Evolutionary conservation across 30 jellyfish, hydroid and myxozoan species (phyloP).

Genomic region (Turritopsis rubra): DNA sequence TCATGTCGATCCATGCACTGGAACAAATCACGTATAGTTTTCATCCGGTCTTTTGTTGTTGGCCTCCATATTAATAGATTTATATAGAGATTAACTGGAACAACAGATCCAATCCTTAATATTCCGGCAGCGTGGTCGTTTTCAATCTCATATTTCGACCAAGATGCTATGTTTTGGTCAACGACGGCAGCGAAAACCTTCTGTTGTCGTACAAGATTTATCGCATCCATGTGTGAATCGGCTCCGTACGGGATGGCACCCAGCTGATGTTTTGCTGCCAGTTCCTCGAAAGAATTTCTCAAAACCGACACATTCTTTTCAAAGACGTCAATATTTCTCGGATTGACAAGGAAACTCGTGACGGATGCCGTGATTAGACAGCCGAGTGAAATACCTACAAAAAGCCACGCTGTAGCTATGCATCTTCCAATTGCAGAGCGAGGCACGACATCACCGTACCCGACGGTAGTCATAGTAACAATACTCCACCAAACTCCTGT

Average conservation of each 20-base stretch:
- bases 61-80: neutral
- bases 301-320: constrained; percentile 13
- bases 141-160: neutral
- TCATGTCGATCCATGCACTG: neutral
- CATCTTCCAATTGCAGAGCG: constrained; percentile 6
- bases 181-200: neutral
- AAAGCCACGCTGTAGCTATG: constrained; percentile 11
- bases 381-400: neutral
- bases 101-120: neutral
- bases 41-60: neutral
- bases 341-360: neutral
- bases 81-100: neutral
- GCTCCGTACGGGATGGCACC: neutral
- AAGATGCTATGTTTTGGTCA: neutral
- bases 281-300: constrained; percentile 1
- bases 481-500: constrained; percentile 26
- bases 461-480: constrained; percentile 29
- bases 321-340: neutral
- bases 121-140: neutral
- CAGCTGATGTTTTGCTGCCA: neutral
- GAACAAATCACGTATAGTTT: neutral
- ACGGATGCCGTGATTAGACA: constrained; percentile 21
- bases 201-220: neutral
- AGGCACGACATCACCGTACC: constrained; percentile 25
- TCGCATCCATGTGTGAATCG: neutral